Percentiles rank a stretch among this genome's conserved stretches.
These are phyloP conservation scores for Ophioninae sp. DNA, from an alignment of 2,888 invertebrate species.

Conservation along the genomic window DNA sequence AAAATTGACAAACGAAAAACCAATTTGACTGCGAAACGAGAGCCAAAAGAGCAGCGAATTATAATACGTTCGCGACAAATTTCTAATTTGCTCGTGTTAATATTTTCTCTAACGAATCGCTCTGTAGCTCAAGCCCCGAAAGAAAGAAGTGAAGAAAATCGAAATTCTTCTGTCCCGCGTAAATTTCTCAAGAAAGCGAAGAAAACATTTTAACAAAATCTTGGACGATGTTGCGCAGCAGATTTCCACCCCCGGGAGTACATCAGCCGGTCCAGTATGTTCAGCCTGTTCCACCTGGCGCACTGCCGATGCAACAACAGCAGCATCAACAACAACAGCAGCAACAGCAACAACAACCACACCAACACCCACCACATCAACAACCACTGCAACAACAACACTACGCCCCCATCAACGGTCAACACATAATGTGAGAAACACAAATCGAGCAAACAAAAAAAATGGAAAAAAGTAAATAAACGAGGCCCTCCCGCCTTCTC, in stretches of 20 bases:
- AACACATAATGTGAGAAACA: conserved; percentile 77
- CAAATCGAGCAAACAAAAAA: conserved; percentile 32
- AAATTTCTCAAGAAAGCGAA: conserved; percentile 12
- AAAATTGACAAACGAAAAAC: too few relatives aligned
- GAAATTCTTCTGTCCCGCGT: not conserved
- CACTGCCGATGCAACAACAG: conserved; percentile 71
- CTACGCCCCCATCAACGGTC: conserved; percentile 77
- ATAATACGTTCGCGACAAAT: not conserved
- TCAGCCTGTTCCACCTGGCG: conserved; percentile 71
- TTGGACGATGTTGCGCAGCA: conserved; percentile 61
- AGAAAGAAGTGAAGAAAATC: conserved; percentile 32
- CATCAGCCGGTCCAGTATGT: conserved; percentile 72
- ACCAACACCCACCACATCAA: conserved; percentile 16
- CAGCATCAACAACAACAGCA: conserved; percentile 64
- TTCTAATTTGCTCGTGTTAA: not conserved
- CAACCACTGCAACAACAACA: conserved; percentile 43
- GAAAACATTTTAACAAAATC: conserved; percentile 25
- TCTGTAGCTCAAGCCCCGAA: conserved; percentile 30
- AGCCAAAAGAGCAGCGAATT: not conserved
- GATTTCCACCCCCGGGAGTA: conserved; percentile 74
- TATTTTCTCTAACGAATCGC: not conserved
- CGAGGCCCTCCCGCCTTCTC: not conserved
- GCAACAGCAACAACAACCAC: conserved; percentile 63
- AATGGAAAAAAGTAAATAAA: conserved; percentile 37
- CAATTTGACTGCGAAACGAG: too few relatives aligned